Percentiles rank a stretch among this genome's conserved stretches.
phyloP scores from a whole-genome alignment of 2,113 vertebrate genomes.

The Brachypteracias leptosomus region DNA sequence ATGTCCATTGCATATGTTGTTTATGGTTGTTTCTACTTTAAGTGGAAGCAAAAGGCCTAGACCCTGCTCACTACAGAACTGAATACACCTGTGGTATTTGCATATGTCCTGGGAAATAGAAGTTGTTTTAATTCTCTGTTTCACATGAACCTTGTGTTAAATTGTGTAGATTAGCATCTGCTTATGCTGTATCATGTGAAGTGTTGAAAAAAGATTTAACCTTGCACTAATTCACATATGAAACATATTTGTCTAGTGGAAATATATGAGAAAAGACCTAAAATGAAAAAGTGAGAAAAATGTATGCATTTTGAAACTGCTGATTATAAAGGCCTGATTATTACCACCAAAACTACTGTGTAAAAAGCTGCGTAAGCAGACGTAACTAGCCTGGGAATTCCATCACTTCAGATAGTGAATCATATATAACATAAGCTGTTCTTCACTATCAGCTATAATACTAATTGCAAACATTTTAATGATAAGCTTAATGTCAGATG shows the following conservation, averaged over 20 bases:
- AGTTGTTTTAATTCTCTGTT: background rate
- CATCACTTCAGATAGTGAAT: background rate
- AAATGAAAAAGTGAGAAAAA: background rate
- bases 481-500: background rate
- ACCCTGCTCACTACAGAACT: background rate
- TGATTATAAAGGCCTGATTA: background rate
- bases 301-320: background rate
- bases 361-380: background rate
- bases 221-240: background rate
- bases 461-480: background rate
- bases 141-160: background rate
- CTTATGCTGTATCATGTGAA: background rate
- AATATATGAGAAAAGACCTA: background rate
- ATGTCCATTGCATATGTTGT: background rate
- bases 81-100: background rate
- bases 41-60: background rate
- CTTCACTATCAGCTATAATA: background rate
- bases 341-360: background rate
- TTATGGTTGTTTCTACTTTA: background rate
- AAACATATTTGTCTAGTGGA: background rate
- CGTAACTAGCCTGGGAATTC: background rate
- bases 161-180: background rate
- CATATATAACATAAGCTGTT: background rate
- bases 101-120: background rate
- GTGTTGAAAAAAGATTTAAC: background rate